Percentiles rank a stretch among this genome's conserved stretches.
Evolutionary conservation across 2,113 vertebrate genomes (phyloP).

Genomic region (Electrona antarctica): DNA sequence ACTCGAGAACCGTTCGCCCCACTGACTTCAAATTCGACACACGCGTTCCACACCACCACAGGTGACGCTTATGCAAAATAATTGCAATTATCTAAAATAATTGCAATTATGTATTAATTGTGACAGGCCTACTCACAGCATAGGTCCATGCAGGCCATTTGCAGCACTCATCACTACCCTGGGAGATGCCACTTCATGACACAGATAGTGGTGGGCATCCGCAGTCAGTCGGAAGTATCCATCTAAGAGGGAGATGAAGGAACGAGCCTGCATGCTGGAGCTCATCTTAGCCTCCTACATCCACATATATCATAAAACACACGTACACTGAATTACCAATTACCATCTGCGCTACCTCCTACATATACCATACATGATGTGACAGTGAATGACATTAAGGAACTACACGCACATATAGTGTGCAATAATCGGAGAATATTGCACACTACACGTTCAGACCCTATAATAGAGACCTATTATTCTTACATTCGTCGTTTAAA

Average conservation of each 20-base stretch:
- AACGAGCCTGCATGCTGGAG: conserved; percentile 76
- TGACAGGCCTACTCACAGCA: conserved; percentile 81
- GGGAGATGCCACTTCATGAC: conserved; percentile 89
- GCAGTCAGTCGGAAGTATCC: conserved; percentile 93
- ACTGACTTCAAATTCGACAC: too few relatives aligned
- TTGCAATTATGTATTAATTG: too few relatives aligned
- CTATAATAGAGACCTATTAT: conserved; percentile 14
- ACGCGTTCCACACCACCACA: too few relatives aligned
- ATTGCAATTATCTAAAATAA: too few relatives aligned
- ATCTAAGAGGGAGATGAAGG: conserved; percentile 87
- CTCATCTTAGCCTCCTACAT: conserved; percentile 84
- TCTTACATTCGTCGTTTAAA: conserved; percentile 32
- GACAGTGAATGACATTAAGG: background rate
- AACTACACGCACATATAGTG: conserved; percentile 2
- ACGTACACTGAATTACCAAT: background rate
- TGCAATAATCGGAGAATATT: background rate
- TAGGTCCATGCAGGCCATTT: conserved; percentile 88
- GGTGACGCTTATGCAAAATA: too few relatives aligned
- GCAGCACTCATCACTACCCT: conserved; percentile 84
- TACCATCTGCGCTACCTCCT: background rate
- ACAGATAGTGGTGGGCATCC: conserved; percentile 92
- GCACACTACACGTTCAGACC: background rate
- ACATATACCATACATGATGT: background rate
- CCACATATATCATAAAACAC: conserved; percentile 8
- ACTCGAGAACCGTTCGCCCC: too few relatives aligned